Percentiles rank a stretch among this genome's conserved stretches.
phyloP scores from a whole-genome alignment of 2,888 invertebrate species.

The Adelphocoris suturalis region DNA sequence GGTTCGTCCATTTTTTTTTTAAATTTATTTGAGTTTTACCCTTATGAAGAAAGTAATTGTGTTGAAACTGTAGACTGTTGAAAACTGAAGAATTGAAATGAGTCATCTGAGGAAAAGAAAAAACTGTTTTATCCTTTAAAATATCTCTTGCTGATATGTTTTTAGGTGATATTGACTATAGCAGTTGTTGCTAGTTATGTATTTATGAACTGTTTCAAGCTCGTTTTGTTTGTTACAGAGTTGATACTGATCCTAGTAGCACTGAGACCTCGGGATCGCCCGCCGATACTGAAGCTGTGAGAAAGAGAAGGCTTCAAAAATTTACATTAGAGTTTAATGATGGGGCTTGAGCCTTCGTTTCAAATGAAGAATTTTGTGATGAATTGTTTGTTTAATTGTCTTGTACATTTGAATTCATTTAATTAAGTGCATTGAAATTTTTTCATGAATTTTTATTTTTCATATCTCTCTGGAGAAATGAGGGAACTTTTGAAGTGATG shows the following conservation, averaged over 20 bases:
- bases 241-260: background rate
- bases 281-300: conserved; percentile 32
- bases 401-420: conserved; percentile 46
- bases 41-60: too few relatives aligned
- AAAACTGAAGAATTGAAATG: too few relatives aligned
- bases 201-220: too few relatives aligned
- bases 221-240: conserved; percentile 1
- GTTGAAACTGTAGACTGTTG: too few relatives aligned
- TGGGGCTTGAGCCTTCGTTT: conserved; percentile 4
- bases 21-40: too few relatives aligned
- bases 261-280: conserved; percentile 1
- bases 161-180: too few relatives aligned
- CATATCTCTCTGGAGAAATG: background rate
- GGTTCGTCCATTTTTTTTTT: background rate
- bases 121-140: too few relatives aligned
- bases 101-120: too few relatives aligned
- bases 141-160: too few relatives aligned
- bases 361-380: conserved; percentile 33
- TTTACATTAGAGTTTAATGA: conserved; percentile 18
- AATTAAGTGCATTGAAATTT: conserved; percentile 45
- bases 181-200: too few relatives aligned
- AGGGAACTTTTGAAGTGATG: background rate
- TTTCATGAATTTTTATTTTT: conserved; percentile 45
- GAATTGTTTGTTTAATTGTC: conserved; percentile 51
- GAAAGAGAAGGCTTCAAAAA: conserved; percentile 41